These are phyloP conservation scores for Drosophila nasuta DNA, from an alignment of 1,140 invertebrate genomes.

Conservation along the genomic window DNA sequence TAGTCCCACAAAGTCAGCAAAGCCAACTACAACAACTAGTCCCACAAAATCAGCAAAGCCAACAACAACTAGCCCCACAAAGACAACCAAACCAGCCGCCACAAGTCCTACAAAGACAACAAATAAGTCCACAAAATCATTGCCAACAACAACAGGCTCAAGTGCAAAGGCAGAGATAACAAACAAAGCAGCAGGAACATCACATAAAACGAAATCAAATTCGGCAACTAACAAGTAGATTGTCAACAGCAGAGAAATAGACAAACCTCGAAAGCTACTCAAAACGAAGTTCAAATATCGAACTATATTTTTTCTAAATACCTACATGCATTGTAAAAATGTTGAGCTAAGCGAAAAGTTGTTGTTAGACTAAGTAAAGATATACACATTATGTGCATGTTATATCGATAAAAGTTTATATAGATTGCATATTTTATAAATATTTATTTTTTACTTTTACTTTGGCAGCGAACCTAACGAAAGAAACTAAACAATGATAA, in stretches of 20 bases:
- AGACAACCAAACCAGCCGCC: slow-evolving; percentile 5
- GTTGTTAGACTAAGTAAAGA: slow-evolving; percentile 31
- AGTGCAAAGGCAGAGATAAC: slow-evolving; percentile 14
- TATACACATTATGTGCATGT: slow-evolving; percentile 28
- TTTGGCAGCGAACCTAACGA: slow-evolving; percentile 9
- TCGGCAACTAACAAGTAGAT: slow-evolving; percentile 54
- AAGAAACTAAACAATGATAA: neutral
- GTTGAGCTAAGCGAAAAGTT: slow-evolving; percentile 45
- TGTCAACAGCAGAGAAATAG: neutral
- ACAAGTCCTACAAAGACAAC: slow-evolving; percentile 27
- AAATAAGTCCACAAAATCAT: slow-evolving; percentile 20
- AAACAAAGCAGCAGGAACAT: slow-evolving; percentile 22
- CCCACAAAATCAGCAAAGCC: slow-evolving; percentile 36
- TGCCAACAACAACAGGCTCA: slow-evolving; percentile 18
- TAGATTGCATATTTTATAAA: slow-evolving; percentile 43
- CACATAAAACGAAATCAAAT: slow-evolving; percentile 21
- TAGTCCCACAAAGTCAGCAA: slow-evolving; percentile 36
- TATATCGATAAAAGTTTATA: slow-evolving; percentile 37
- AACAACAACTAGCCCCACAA: slow-evolving; percentile 51
- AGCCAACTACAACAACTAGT: slow-evolving; percentile 37
- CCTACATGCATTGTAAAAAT: slow-evolving; percentile 46
- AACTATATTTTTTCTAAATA: slow-evolving; percentile 74
- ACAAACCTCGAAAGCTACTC: slow-evolving; percentile 10
- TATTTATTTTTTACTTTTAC: slow-evolving; percentile 45
- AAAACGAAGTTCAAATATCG: slow-evolving; percentile 48